Evolutionary conservation across 2,797 vertebrate species (phyloP).

Genomic region (Myotis vivesi): DNA sequence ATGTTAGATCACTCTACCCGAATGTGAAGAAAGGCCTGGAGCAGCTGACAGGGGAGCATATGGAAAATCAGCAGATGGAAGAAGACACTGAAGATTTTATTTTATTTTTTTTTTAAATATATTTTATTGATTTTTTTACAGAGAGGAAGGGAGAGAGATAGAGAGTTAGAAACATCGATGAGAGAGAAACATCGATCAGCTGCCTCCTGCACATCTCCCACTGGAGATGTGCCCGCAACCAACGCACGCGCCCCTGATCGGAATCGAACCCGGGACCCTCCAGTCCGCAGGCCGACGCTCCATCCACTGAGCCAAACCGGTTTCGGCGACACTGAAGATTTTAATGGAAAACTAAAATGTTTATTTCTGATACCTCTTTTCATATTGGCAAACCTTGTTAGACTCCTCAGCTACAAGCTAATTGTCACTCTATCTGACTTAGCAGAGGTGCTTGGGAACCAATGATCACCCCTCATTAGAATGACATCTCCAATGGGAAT

Average conservation of each 20-base stretch:
- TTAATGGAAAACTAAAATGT: not conserved
- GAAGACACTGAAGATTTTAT: not conserved
- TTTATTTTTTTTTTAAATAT: too few relatives aligned
- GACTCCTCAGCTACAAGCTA: not conserved
- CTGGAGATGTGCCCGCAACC: too few relatives aligned
- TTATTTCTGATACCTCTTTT: not conserved
- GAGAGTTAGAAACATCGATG: too few relatives aligned
- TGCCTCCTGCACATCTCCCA: too few relatives aligned
- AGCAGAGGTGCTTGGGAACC: not conserved
- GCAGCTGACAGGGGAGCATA: constrained; percentile 83
- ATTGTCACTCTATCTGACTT: not conserved
- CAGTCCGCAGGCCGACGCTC: too few relatives aligned
- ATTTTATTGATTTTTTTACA: too few relatives aligned
- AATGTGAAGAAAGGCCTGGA: constrained; percentile 88
- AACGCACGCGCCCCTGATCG: too few relatives aligned
- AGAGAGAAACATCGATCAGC: too few relatives aligned
- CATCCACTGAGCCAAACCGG: too few relatives aligned
- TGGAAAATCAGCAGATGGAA: constrained; percentile 34
- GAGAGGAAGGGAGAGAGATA: too few relatives aligned
- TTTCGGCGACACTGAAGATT: too few relatives aligned
- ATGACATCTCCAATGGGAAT: not conserved
- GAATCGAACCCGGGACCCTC: too few relatives aligned
- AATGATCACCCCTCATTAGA: not conserved
- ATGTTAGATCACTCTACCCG: constrained; percentile 90
- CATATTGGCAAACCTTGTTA: not conserved